Percentiles rank a stretch among this genome's conserved stretches.
Conservation (phyloP, 2,888 invertebrate species). For the Rhorus exstirpatorius region DNA sequence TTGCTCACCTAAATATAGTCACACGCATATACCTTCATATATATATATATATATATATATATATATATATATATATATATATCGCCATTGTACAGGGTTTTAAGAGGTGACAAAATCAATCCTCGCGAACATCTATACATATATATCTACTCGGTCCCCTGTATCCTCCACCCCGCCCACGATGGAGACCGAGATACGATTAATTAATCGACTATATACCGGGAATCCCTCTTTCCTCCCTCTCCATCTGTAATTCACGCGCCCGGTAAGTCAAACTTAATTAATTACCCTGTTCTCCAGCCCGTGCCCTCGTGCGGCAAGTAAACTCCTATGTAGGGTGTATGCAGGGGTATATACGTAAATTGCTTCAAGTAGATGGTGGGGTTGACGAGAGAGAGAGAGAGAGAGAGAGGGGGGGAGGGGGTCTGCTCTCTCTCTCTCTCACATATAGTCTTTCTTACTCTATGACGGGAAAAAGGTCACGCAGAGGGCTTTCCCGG, state of each 20-base stretch:
- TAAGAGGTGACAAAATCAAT: slow-evolving; percentile 81
- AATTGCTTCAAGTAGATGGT: too few relatives aligned
- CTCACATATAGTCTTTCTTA: too few relatives aligned
- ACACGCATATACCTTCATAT: slow-evolving; percentile 23
- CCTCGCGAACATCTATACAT: slow-evolving; percentile 71
- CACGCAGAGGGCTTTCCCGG: slow-evolving; percentile 58
- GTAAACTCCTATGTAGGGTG: slow-evolving; percentile 36
- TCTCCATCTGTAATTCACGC: slow-evolving; percentile 82
- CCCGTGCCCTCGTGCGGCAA: slow-evolving; percentile 46
- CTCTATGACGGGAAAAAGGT: not conserved
- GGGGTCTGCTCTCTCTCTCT: too few relatives aligned
- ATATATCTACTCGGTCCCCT: slow-evolving; percentile 22
- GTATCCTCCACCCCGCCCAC: slow-evolving; percentile 25
- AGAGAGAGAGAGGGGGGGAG: too few relatives aligned
- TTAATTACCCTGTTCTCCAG: slow-evolving; percentile 80
- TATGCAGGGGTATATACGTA: too few relatives aligned
- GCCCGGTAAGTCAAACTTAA: slow-evolving; percentile 83
- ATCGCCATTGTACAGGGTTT: slow-evolving; percentile 68
- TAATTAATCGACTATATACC: slow-evolving; percentile 83
- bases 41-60: too few relatives aligned
- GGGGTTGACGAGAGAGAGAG: too few relatives aligned
- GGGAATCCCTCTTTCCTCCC: slow-evolving; percentile 52
- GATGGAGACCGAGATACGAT: slow-evolving; percentile 80
- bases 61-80: slow-evolving; percentile 17
- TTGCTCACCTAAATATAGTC: slow-evolving; percentile 32